phyloP scores from a whole-genome alignment of 1,140 invertebrate species.

The Drosophila repletoides region DNA sequence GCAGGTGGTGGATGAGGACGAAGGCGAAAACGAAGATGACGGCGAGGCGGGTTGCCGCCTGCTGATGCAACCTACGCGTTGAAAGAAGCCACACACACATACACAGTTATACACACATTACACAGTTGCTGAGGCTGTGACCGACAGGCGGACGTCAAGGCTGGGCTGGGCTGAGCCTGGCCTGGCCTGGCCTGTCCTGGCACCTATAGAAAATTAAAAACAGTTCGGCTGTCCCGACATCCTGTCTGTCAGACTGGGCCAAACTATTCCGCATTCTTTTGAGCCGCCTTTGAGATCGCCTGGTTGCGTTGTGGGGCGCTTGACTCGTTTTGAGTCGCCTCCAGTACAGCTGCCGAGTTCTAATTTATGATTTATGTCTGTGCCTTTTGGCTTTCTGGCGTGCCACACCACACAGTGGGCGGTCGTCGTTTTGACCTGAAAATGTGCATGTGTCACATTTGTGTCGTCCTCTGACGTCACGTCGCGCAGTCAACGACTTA shows the following conservation, averaged over 20 bases:
- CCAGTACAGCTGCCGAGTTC: constrained; percentile 50
- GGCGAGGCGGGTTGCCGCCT: constrained; percentile 33
- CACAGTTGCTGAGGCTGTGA: too few species aligned
- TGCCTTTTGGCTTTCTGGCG: constrained; percentile 28
- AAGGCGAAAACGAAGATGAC: constrained; percentile 3
- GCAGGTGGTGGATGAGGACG: constrained; percentile 12
- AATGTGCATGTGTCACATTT: constrained; percentile 47
- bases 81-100: constrained; percentile 1
- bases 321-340: constrained; percentile 31
- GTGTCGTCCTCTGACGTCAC: constrained; percentile 43
- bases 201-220: constrained; percentile 47
- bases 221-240: constrained; percentile 21
- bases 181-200: too few species aligned
- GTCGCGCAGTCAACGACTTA: constrained; percentile 35
- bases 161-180: too few species aligned
- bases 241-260: constrained; percentile 22
- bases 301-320: constrained; percentile 15
- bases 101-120: too few species aligned
- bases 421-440: constrained; percentile 57
- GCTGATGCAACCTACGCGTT: constrained; percentile 66
- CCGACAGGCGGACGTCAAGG: constrained; percentile 10
- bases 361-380: constrained; percentile 72
- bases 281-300: neutral
- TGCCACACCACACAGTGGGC: constrained; percentile 66
- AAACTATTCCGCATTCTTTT: constrained; percentile 74